Evolutionary conservation across 1,140 invertebrate species (phyloP), one percentile per base, ranked within the genome.

Genomic region (Aricia agestis): DNA sequence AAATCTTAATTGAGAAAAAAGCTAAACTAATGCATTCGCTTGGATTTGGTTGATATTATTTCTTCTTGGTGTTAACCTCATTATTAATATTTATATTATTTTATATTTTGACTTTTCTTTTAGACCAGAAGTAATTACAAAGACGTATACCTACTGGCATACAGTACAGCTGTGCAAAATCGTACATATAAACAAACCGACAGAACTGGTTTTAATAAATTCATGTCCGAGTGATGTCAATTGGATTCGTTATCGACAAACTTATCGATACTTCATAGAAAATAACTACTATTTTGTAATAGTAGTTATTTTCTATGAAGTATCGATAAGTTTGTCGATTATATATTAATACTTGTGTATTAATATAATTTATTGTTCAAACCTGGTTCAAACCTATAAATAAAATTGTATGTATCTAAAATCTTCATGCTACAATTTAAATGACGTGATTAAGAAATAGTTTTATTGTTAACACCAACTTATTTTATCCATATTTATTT

Each of bases 151-250:
- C n/a, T 45, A 45, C 17, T 61, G 18, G 59, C 59, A 19, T 61
- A n/a, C n/a, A n/a, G n/a, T n/a, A 63, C 59, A 63, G 59, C 59
- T 63, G 59, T 63, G 59, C 59, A 25, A 63, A 63, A 63, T 63
- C 59, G 59, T 63, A 63, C 19, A 63, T 59, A 59, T 17, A 63
- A 63, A 63, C 59, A 63, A 63, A 63, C 59, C 59, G 17, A 63
- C 59, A 19, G 59, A 63, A 63, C 59, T 63, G 19, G 19, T 63
- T 63, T 63, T 25, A 63, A 63, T 63, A 63, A 63, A 18, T 63
- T 25, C 17, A 63, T 63, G 17, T 17, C 59, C 10, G 18, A 63
- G 59, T 63, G 59, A 19, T 63, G 59, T 63, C 59, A 63, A 63
- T 63, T 63, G 6, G 18, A 52, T 52, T 13, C 45, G 45, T 15